Conservation (phyloP, 2,888 invertebrate species). For the Drosophila formosana region DNA sequence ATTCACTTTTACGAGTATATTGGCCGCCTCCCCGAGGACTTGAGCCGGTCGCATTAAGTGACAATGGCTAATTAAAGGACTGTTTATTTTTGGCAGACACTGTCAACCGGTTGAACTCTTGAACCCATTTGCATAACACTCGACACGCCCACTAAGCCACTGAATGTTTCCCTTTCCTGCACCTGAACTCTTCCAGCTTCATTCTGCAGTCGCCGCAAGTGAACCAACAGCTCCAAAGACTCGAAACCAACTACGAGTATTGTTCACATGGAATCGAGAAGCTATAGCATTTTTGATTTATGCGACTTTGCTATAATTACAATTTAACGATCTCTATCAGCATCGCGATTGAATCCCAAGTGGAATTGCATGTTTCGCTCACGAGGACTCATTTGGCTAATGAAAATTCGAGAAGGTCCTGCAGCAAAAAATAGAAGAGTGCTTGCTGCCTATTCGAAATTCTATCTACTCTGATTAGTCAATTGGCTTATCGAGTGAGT, state of each 20-base stretch:
- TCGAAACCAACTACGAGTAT: constrained; percentile 5
- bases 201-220: constrained; percentile 23
- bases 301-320: constrained; percentile 39
- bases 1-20: constrained; percentile 15
- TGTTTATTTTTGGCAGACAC: constrained; percentile 59
- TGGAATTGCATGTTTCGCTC: constrained; percentile 22
- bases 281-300: neutral
- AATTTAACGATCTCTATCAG: constrained; percentile 49
- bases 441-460: neutral
- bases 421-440: neutral
- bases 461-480: constrained; percentile 39
- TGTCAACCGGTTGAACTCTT: constrained; percentile 28
- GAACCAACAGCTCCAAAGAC: constrained; percentile 13
- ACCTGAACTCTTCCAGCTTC: constrained; percentile 37
- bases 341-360: constrained; percentile 30
- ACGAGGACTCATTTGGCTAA: constrained; percentile 51
- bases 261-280: neutral
- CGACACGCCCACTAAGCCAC: constrained; percentile 22
- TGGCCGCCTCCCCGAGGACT: constrained; percentile 40
- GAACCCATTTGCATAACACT: constrained; percentile 47
- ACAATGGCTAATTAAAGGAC: constrained; percentile 56
- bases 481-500: constrained; percentile 2
- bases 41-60: constrained; percentile 46
- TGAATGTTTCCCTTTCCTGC: constrained; percentile 8
- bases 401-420: constrained; percentile 30